Base-by-base conservation (phyloP, 1,140 invertebrate genomes). In the Protaetia brevitarsis region DNA sequence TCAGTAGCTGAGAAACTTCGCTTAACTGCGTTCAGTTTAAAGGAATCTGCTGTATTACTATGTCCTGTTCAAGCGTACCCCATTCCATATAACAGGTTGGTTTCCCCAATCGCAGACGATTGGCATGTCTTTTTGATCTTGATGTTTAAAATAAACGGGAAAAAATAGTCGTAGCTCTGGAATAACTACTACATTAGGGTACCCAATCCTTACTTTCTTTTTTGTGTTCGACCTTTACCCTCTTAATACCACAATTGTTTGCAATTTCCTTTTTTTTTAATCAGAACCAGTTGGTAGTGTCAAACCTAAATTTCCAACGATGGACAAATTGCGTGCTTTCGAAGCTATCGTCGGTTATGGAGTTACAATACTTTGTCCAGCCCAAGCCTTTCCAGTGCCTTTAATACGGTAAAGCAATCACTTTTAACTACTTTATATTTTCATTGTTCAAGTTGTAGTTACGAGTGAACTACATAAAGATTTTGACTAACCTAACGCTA, bases 321-420 rank as follows among this genome's bases (percentile, higher is more conserved):
- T 67, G 19, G 74, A 76, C 67, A 75, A 71, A 58, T 74, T 69
- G 66, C 80, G 81, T 64, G 75, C 74, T 56, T 76, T 82, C 41
- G 67, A 74, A 23, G 80, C 78, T 57, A 11, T 62, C 6, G 31
- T 77, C 73, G 7, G 26, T 2, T 11, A 30, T 27, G 51, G 41
- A n/a, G 59, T 66, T 21, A 56, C 82, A 66, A 79, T 83, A 69
- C 76, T 84, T 73, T 86, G 79, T 76, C 82, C 86, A 64, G 88
- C 88, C 29, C 88, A 90, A 82, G 87, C 87, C 71, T 88, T 84
- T 79, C 88, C 89, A 58, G 83, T 88, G 75, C 88, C 88, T 73
- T n/a, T n/a, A n/a, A n/a, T n/a, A n/a, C n/a, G n/a, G n/a, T n/a
- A n/a, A n/a, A n/a, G n/a, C n/a, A n/a, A n/a, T n/a, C n/a, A n/a